Percentiles rank a stretch among this genome's conserved stretches.
phyloP scores from a whole-genome alignment of 2,797 vertebrate species.

The Anguilla pacifica region DNA sequence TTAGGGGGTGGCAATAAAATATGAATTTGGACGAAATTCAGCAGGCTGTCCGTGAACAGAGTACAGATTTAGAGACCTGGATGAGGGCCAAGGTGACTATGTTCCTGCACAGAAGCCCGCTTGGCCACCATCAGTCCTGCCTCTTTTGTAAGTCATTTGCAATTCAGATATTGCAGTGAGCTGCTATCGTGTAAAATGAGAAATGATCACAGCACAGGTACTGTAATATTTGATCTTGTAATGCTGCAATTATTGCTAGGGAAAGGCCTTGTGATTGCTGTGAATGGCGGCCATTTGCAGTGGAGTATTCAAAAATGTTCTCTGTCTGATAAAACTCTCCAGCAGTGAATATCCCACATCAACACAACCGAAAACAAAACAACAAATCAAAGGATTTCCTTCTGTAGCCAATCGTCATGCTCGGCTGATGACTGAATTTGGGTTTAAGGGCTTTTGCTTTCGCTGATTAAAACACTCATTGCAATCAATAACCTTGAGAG shows the following conservation, averaged over 20 bases:
- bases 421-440: background rate
- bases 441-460: background rate
- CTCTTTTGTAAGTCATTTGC: constrained; percentile 39
- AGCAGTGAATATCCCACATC: background rate
- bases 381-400: background rate
- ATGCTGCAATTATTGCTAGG: constrained; percentile 39
- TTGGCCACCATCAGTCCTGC: background rate
- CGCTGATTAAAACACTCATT: background rate
- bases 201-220: constrained; percentile 30
- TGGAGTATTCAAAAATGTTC: background rate
- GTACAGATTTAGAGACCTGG: constrained; percentile 9
- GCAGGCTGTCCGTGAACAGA: constrained; percentile 7
- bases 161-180: constrained; percentile 47
- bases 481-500: background rate
- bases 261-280: constrained; percentile 38
- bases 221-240: constrained; percentile 40
- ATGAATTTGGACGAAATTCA: constrained; percentile 38
- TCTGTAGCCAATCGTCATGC: background rate
- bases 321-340: background rate
- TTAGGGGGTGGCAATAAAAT: constrained; percentile 40
- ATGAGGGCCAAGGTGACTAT: constrained; percentile 22
- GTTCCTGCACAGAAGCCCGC: constrained; percentile 10
- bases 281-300: constrained; percentile 17
- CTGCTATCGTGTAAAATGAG: constrained; percentile 41
- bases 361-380: background rate